phyloP scores from a whole-genome alignment of 2,888 invertebrate genomes.

The Osmoderma eremita region DNA sequence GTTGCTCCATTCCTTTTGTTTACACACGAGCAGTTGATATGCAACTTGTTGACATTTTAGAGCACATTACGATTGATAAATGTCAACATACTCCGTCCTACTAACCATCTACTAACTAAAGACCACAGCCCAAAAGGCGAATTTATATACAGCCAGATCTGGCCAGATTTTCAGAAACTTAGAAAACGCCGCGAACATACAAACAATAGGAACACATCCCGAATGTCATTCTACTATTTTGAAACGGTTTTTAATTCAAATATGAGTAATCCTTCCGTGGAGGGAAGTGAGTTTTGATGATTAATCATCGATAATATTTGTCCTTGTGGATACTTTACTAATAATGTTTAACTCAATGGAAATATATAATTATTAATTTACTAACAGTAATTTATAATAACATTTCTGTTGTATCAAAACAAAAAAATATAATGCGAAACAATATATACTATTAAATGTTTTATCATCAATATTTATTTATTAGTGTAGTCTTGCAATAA shows the following conservation, averaged over 20 bases:
- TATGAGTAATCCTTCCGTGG: slow-evolving; percentile 22
- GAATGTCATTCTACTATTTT: background rate
- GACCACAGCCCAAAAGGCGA: no score
- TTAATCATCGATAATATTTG: slow-evolving; percentile 31
- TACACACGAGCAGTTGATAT: slow-evolving; percentile 8
- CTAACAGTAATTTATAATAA: no score
- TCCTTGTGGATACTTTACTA: slow-evolving; percentile 13
- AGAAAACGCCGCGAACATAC: background rate
- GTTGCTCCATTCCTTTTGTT: slow-evolving; percentile 20
- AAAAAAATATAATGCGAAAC: no score
- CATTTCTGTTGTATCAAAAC: no score
- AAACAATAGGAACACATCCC: background rate
- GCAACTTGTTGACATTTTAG: slow-evolving; percentile 6
- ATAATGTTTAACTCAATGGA: no score
- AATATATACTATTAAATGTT: no score
- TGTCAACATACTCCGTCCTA: background rate
- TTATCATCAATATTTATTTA: no score
- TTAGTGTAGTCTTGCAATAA: no score
- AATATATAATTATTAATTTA: no score
- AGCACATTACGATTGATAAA: background rate
- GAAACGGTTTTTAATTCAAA: slow-evolving; percentile 20
- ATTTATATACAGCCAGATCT: no score
- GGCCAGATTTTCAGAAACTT: no score
- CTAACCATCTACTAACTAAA: background rate
- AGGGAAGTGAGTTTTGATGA: slow-evolving; percentile 17